These are phyloP conservation scores for Ceyx margarethae DNA, from an alignment of 2,113 vertebrate genomes.

Conservation along the genomic window DNA sequence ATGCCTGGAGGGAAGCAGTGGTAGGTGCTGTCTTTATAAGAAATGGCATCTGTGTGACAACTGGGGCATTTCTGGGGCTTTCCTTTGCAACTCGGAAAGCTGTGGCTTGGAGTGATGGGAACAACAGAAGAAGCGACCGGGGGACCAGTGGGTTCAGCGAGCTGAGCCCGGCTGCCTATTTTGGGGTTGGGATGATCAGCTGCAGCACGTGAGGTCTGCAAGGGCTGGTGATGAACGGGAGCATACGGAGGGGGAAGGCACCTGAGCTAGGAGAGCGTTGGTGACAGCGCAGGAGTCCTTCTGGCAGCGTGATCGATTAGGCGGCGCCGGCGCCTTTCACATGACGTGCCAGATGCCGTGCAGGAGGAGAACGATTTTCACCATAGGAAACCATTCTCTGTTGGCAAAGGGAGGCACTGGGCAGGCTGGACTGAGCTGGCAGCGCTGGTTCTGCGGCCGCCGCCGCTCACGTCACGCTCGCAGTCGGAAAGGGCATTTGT, in stretches of 20 bases:
- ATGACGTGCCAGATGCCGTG: background rate
- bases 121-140: background rate
- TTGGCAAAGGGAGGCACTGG: background rate
- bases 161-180: background rate
- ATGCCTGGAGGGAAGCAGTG: background rate
- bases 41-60: background rate
- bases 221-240: background rate
- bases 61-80: background rate
- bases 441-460: background rate
- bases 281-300: background rate
- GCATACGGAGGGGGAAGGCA: background rate
- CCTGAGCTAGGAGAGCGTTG: rapidly evolving
- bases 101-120: background rate
- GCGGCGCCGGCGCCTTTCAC: background rate
- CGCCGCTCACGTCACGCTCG: rapidly evolving
- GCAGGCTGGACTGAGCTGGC: background rate
- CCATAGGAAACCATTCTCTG: background rate
- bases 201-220: background rate
- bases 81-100: background rate
- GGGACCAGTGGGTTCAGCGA: background rate
- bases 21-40: background rate
- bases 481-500: background rate
- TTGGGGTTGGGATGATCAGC: background rate
- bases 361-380: background rate
- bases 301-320: background rate